Evolutionary conservation across 2,113 vertebrate genomes (phyloP).

Genomic region (Heterotilapia buettikoferi): DNA sequence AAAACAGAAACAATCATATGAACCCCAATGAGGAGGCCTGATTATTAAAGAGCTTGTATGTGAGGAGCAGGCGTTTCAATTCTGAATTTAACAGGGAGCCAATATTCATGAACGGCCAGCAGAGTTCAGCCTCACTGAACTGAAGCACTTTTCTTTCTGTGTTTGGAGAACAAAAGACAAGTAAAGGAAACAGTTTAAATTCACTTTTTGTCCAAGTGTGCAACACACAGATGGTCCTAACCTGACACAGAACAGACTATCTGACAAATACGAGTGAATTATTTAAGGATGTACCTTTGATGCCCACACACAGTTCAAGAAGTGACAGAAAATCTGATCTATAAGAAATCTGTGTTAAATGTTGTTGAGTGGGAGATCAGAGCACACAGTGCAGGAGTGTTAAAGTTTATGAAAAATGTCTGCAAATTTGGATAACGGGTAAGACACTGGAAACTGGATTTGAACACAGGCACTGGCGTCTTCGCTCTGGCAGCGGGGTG

Average conservation of each 20-base stretch:
- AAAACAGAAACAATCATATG: rapidly evolving
- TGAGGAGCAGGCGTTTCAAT: neutral
- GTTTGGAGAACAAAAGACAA: neutral
- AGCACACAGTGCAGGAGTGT: neutral
- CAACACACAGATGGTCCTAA: neutral
- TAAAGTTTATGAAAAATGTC: neutral
- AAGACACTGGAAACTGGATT: neutral
- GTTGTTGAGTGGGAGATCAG: neutral
- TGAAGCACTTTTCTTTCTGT: neutral
- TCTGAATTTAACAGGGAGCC: rapidly evolving
- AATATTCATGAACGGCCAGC: neutral
- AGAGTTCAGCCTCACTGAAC: neutral
- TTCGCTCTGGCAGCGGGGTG: rapidly evolving
- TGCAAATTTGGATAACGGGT: rapidly evolving
- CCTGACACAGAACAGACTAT: neutral
- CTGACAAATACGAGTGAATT: neutral
- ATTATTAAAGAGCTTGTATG: rapidly evolving
- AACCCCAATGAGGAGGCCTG: neutral
- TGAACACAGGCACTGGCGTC: rapidly evolving
- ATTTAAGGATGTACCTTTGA: rapidly evolving
- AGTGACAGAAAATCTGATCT: neutral
- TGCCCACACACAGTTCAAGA: neutral
- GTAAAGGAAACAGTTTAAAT: neutral
- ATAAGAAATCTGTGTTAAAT: neutral
- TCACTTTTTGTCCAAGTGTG: neutral